phyloP scores from a whole-genome alignment of 2,888 invertebrate species.

The Balanococcus diminutus region DNA sequence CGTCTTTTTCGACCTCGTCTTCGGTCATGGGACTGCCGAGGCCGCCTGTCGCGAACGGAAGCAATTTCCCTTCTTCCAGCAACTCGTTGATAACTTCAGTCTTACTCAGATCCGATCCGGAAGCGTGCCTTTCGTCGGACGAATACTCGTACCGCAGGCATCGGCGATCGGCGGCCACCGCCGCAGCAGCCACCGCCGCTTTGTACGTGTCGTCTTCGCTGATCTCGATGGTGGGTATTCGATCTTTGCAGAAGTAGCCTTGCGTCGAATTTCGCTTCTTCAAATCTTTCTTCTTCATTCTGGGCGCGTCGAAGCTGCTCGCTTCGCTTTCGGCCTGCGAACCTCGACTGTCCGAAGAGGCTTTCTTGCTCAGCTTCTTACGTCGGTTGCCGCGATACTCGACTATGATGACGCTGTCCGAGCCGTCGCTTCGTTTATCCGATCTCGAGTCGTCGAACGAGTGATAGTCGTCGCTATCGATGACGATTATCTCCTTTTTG shows the following conservation, averaged over 20 bases:
- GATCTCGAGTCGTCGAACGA: slow-evolving; percentile 55
- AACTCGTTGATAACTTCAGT: slow-evolving; percentile 34
- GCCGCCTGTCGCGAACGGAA: neutral
- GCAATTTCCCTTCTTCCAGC: neutral
- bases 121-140: slow-evolving; percentile 48
- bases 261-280: slow-evolving; percentile 43
- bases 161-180: neutral
- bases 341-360: slow-evolving; percentile 49
- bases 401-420: slow-evolving; percentile 58
- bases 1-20: neutral
- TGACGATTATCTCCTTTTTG: slow-evolving; percentile 58
- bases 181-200: neutral
- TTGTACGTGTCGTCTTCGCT: slow-evolving; percentile 50
- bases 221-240: slow-evolving; percentile 48
- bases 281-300: slow-evolving; percentile 48
- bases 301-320: slow-evolving; percentile 49
- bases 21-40: neutral
- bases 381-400: slow-evolving; percentile 59
- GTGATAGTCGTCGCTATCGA: slow-evolving; percentile 59
- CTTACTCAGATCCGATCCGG: slow-evolving; percentile 46
- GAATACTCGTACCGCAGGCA: slow-evolving; percentile 12
- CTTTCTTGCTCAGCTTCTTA: slow-evolving; percentile 56
- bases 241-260: slow-evolving; percentile 43
- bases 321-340: slow-evolving; percentile 53
- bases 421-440: slow-evolving; percentile 49